Conservation (phyloP, 2,797 vertebrate genomes). For the Peromyscus aztecus region DNA sequence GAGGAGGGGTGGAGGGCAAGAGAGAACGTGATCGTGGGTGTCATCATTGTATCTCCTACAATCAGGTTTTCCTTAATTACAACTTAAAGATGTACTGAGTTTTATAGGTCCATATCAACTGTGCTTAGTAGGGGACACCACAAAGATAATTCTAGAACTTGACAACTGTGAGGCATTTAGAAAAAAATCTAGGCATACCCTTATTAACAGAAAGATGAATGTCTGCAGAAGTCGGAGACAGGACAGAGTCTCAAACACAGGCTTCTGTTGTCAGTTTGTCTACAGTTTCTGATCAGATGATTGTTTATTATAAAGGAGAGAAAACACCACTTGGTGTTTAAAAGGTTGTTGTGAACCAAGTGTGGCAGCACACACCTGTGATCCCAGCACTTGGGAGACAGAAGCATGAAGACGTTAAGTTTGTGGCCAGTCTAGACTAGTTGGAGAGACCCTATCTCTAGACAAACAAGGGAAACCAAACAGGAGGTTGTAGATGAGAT, state of each 20-base stretch:
- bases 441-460: neutral
- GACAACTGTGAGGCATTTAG: neutral
- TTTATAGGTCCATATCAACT: neutral
- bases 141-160: neutral
- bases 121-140: neutral
- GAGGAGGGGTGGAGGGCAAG: too few species aligned
- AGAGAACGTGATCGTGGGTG: too few species aligned
- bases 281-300: conserved; percentile 36
- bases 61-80: neutral
- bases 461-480: neutral
- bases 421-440: neutral
- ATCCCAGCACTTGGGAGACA: neutral
- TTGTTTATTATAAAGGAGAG: neutral
- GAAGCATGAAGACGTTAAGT: neutral
- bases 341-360: neutral
- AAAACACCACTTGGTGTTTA: neutral
- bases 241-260: neutral
- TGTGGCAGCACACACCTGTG: neutral
- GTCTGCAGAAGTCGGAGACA: neutral
- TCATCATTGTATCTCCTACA: neutral
- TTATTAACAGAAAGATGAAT: neutral
- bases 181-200: neutral
- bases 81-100: neutral
- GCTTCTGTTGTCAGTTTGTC: neutral
- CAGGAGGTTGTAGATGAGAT: neutral